These are phyloP conservation scores for Drosophila pseudoobscura DNA, from an alignment of 1,140 invertebrate genomes.

Conservation along the genomic window DNA sequence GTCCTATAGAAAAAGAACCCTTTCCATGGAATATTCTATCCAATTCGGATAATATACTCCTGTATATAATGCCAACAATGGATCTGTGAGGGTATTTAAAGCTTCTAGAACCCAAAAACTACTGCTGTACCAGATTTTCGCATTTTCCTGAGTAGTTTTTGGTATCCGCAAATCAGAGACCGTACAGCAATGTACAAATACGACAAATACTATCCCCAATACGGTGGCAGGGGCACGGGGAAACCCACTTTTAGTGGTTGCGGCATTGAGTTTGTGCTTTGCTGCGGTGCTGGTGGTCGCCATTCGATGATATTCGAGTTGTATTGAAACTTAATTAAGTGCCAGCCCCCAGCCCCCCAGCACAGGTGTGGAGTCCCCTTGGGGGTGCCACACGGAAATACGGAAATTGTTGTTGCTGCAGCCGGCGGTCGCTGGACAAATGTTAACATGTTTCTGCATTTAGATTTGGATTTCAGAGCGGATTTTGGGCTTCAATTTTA, in stretches of 20 bases:
- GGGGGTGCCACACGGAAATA: neutral
- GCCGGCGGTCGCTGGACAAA: slow-evolving; percentile 43
- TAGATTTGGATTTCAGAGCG: slow-evolving; percentile 12
- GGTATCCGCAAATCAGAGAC: no score
- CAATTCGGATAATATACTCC: no score
- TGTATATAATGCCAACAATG: no score
- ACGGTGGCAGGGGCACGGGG: neutral
- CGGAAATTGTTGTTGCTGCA: slow-evolving; percentile 36
- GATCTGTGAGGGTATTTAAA: no score
- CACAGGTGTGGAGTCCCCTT: neutral
- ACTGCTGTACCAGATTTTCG: no score
- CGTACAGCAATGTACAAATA: no score
- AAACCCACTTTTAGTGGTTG: slow-evolving; percentile 65
- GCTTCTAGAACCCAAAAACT: no score
- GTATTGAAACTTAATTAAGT: slow-evolving; percentile 76
- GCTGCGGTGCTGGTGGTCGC: slow-evolving; percentile 49
- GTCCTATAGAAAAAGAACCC: no score
- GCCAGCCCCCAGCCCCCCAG: slow-evolving; percentile 20
- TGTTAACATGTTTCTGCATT: slow-evolving; percentile 47
- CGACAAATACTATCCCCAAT: no score
- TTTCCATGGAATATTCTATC: no score
- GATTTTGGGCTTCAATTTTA: slow-evolving; percentile 30
- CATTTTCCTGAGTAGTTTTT: no score
- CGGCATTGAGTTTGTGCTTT: slow-evolving; percentile 49
- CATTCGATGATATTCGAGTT: slow-evolving; percentile 43